Conservation (phyloP, 2,113 vertebrate species). For the Lepus europaeus region DNA sequence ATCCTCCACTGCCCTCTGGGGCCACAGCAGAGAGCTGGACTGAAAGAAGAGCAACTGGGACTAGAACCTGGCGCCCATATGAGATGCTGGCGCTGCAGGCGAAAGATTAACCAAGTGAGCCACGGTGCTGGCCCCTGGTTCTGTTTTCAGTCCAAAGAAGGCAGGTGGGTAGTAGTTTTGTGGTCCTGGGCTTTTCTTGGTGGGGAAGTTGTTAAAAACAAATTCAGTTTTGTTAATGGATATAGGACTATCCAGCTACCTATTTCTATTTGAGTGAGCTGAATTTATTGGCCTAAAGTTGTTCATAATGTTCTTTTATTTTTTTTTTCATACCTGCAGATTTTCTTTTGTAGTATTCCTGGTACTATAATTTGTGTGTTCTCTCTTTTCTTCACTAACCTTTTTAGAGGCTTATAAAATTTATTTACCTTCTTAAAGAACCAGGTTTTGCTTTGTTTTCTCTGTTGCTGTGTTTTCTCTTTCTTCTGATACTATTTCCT, state of each 20-base stretch:
- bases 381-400: background rate
- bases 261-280: background rate
- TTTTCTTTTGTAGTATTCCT: background rate
- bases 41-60: too few species aligned
- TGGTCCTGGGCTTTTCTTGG: background rate
- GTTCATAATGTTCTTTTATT: background rate
- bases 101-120: too few species aligned
- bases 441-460: background rate
- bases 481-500: background rate
- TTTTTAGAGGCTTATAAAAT: conserved; percentile 41
- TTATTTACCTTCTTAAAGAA: conserved; percentile 3
- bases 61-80: too few species aligned
- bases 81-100: too few species aligned
- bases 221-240: background rate
- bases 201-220: background rate
- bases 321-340: background rate
- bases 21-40: too few species aligned
- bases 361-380: background rate
- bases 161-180: background rate
- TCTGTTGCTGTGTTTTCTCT: background rate
- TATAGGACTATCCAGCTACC: background rate
- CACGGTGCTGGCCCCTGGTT: too few species aligned
- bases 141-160: too few species aligned
- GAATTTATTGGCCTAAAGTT: background rate
- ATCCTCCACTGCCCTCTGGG: too few species aligned